Conservation (phyloP, 2,888 invertebrate species). For the Archaeoteleia sp. region DNA sequence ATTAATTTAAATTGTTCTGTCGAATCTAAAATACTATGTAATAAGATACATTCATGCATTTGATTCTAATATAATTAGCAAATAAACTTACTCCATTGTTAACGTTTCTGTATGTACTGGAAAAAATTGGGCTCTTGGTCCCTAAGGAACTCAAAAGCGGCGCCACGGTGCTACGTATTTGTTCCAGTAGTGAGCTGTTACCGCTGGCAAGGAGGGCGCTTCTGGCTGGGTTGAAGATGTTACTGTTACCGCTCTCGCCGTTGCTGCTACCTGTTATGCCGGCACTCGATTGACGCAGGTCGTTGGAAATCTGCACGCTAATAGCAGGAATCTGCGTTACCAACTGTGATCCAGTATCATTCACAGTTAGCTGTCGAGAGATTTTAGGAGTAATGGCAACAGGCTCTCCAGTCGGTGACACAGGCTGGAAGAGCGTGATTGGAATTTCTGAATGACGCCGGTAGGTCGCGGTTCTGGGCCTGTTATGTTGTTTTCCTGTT, state of each 20-base stretch:
- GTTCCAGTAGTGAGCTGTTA: conserved; percentile 66
- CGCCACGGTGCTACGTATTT: conserved; percentile 71
- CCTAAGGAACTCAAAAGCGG: conserved; percentile 68
- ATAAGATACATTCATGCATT: no score
- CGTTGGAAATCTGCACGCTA: conserved; percentile 50
- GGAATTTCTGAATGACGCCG: conserved; percentile 67
- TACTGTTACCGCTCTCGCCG: conserved; percentile 60
- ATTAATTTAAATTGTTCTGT: no score
- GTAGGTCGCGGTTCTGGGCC: conserved; percentile 70
- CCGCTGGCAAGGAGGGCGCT: conserved; percentile 61
- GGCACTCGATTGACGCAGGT: conserved; percentile 28
- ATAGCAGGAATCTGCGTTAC: conserved; percentile 63
- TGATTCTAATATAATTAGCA: no score
- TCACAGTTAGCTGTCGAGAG: conserved; percentile 54
- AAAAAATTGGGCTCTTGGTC: conserved; percentile 66
- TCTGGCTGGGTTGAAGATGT: conserved; percentile 70
- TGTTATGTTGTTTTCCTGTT: conserved; percentile 57
- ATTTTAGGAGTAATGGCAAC: conserved; percentile 67
- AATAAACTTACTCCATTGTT: conserved; percentile 64
- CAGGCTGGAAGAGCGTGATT: conserved; percentile 36
- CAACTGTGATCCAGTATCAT: conserved; percentile 56
- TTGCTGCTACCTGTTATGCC: conserved; percentile 60
- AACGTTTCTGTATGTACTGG: conserved; percentile 64
- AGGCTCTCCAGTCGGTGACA: conserved; percentile 45
- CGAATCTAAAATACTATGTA: no score